Conservation (phyloP, 2,888 invertebrate genomes). For the Notocelia uddmanniana region DNA sequence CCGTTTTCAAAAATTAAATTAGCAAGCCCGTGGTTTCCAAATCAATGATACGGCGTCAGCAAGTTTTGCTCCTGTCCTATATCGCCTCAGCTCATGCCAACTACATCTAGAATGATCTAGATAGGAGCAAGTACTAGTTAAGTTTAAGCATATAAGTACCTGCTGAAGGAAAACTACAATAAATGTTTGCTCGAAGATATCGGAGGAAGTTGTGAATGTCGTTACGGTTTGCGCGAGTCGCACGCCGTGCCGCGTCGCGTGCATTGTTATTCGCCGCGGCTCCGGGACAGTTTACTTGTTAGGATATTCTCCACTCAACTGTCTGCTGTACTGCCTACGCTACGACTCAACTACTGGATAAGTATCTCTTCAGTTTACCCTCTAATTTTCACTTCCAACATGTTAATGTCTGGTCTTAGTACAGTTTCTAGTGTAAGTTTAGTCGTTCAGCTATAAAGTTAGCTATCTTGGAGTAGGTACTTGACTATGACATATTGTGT, state of each 20-base stretch:
- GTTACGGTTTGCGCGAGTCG: conserved; percentile 53
- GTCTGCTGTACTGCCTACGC: conserved; percentile 50
- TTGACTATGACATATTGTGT: conserved; percentile 2
- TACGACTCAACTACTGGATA: conserved; percentile 60
- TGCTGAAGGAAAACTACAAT: conserved; percentile 17
- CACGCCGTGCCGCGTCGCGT: conserved; percentile 32
- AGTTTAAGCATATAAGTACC: conserved; percentile 2
- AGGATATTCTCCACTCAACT: conserved; percentile 56
- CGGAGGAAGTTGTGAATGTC: conserved; percentile 57
- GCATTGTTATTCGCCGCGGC: conserved; percentile 50
- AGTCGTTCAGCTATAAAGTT: conserved; percentile 38
- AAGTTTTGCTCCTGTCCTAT: not conserved
- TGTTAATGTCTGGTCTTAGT: conserved; percentile 59
- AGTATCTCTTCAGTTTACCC: conserved; percentile 67
- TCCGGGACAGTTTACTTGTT: conserved; percentile 68
- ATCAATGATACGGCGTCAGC: not conserved
- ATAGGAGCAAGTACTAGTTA: not conserved
- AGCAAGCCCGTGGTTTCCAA: too few species aligned
- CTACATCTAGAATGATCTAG: not conserved
- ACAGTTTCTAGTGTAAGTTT: conserved; percentile 40
- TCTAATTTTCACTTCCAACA: conserved; percentile 69
- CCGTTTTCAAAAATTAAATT: too few species aligned
- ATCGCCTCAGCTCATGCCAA: not conserved
- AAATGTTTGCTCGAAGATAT: conserved; percentile 53
- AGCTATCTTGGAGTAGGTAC: conserved; percentile 13